Base-by-base conservation (phyloP, 2,113 vertebrate genomes). In the Seriola rivoliana region DNA sequence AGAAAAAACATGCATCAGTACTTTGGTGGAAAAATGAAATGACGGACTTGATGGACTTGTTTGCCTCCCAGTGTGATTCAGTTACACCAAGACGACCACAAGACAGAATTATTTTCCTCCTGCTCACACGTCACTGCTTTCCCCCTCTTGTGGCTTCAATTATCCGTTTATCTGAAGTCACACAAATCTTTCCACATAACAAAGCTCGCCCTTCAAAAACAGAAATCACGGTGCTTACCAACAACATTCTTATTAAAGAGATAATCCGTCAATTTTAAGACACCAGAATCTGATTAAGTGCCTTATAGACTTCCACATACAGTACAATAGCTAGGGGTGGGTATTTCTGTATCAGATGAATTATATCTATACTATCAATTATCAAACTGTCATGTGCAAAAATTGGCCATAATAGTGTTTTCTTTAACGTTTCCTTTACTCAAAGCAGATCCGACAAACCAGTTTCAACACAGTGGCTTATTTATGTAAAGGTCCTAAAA, bases 31-130 rank as follows among this genome's bases (percentile, higher is more conserved):
- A 66, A 59, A 55, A 62, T 46, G 25, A 59, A 21, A 40, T 17
- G 23, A 29, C 29, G 32, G 32, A 14, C 16, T 59, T 44, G 65
- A 38, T 3, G 44, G 19, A 55, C 34, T 63, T 34, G 70, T 82
- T 88, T 84, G 36, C 21, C 55, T 69, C 70, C 55, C 42, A 14
- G 38, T 21, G 60, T 86, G 79, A 88, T 60, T 85, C 78, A 79
- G 42, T 62, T 8, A 4, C 17, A 64, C 23, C 8, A 4, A 36
- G 36, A 46, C 52, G 62, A 81, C 78, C 63, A 1, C 58, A 3
- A 52, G 52, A 69, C 58, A 4, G 62, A 74, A 38, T 71, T 42
- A 76, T 65, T 71, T 58, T 76, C 38, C 52, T 52, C 5, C 57
- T 46, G 38, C 77, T 17, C 38, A 75, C 32, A 66, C 32, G 3